Evolutionary conservation across 2,888 invertebrate genomes (phyloP).

Genomic region (Agrotis puta): DNA sequence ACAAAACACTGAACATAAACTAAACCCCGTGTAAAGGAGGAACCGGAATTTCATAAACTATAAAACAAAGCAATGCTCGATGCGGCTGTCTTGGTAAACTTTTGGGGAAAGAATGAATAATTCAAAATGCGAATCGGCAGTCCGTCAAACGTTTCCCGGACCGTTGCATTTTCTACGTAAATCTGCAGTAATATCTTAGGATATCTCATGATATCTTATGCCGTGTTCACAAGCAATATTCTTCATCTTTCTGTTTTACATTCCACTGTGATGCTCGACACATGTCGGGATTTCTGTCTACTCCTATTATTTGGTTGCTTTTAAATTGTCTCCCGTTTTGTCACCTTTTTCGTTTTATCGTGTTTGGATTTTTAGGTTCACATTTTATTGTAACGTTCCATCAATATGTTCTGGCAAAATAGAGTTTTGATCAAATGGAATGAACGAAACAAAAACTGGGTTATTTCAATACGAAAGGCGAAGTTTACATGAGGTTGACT

Average conservation of each 20-base stretch:
- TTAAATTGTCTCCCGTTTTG: conserved; percentile 44
- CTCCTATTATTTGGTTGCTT: conserved; percentile 61
- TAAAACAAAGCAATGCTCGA: conserved; percentile 87
- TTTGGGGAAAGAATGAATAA: conserved; percentile 87
- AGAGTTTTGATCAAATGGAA: background rate
- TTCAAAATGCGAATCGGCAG: conserved; percentile 88
- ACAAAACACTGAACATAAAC: conserved; percentile 61
- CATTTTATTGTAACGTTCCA: conserved; percentile 1
- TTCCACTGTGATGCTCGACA: conserved; percentile 70
- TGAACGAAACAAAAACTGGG: background rate
- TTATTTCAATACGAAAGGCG: background rate
- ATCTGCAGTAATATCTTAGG: conserved; percentile 83
- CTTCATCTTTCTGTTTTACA: conserved; percentile 77
- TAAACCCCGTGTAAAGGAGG: conserved; percentile 70
- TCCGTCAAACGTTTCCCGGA: conserved; percentile 83
- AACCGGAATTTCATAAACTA: conserved; percentile 81
- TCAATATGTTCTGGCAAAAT: background rate
- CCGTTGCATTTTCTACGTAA: conserved; percentile 86
- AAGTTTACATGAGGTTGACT: background rate
- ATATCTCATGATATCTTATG: conserved; percentile 81
- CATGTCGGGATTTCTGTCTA: conserved; percentile 65
- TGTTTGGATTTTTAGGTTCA: conserved; percentile 19
- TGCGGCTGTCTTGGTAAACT: conserved; percentile 80
- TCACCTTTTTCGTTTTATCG: conserved; percentile 39
- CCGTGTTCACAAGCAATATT: conserved; percentile 80